Evolutionary conservation across 2,888 invertebrate species (phyloP).

Genomic region (Steinernema hermaphroditum): DNA sequence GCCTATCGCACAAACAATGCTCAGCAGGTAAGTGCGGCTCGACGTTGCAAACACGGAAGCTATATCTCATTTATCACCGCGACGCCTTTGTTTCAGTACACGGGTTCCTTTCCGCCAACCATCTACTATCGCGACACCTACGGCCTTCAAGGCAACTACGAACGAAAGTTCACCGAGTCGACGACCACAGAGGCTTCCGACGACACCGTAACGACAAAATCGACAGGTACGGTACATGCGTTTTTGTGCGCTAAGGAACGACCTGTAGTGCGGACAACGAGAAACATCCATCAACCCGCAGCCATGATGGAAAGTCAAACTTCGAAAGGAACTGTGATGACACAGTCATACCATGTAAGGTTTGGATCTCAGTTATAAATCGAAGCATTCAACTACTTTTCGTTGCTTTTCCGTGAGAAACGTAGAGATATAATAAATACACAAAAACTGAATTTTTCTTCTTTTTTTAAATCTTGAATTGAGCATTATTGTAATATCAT

Average conservation of each 20-base stretch:
- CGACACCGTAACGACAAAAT: slow-evolving; percentile 51
- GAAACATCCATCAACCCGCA: slow-evolving; percentile 54
- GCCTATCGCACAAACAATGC: slow-evolving; percentile 31
- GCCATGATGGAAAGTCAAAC: slow-evolving; percentile 45
- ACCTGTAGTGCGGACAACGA: slow-evolving; percentile 53
- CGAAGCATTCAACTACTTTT: too few species aligned
- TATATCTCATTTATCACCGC: slow-evolving; percentile 9
- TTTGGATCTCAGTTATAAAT: too few species aligned
- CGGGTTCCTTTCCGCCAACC: slow-evolving; percentile 62
- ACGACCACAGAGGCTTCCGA: slow-evolving; percentile 43
- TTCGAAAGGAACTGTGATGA: slow-evolving; percentile 45
- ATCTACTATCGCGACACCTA: slow-evolving; percentile 64
- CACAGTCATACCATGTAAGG: slow-evolving; percentile 51
- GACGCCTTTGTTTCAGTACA: slow-evolving; percentile 33
- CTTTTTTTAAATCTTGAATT: too few species aligned
- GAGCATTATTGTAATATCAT: too few species aligned
- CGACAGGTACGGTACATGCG: slow-evolving; percentile 43
- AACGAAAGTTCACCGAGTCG: slow-evolving; percentile 39
- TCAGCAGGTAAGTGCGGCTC: slow-evolving; percentile 25
- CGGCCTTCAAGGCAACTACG: slow-evolving; percentile 40
- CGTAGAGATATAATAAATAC: too few species aligned
- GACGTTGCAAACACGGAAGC: slow-evolving; percentile 6
- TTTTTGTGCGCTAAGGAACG: not conserved
- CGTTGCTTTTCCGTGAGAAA: too few species aligned
- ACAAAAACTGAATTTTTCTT: too few species aligned